A percentile compares a stretch with the other conserved stretches of the same genome.
These are phyloP conservation scores for Cecidostiba fungosa DNA, from an alignment of 2,888 invertebrate genomes.

Conservation along the genomic window DNA sequence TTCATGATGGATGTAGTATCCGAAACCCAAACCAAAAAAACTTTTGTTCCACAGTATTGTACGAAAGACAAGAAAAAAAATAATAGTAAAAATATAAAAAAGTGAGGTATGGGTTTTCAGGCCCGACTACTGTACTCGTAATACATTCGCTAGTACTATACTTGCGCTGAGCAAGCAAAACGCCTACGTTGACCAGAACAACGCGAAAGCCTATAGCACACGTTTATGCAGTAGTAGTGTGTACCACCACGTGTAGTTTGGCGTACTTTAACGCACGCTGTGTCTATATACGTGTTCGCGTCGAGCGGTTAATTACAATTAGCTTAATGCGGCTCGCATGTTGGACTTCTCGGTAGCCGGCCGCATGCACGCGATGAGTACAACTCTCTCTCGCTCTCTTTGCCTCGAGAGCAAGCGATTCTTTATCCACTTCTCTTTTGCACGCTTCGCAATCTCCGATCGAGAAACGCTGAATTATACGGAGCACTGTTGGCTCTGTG, in stretches of 20 bases:
- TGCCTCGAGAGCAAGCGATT: not conserved
- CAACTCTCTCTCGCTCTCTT: not conserved
- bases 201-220: not conserved
- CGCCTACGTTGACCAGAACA: not conserved
- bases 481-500: not conserved
- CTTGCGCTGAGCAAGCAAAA: not conserved
- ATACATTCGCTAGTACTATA: not conserved
- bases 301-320: conserved; percentile 73
- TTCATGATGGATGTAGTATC: too few species aligned
- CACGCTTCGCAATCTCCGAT: not conserved
- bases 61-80: too few species aligned
- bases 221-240: not conserved
- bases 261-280: conserved; percentile 21
- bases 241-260: conserved; percentile 8
- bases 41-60: too few species aligned
- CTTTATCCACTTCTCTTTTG: not conserved
- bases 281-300: conserved; percentile 33
- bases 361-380: conserved; percentile 11
- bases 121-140: not conserved
- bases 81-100: too few species aligned
- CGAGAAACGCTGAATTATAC: not conserved
- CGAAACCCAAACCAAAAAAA: too few species aligned
- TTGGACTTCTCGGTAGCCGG: not conserved
- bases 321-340: conserved; percentile 71
- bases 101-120: too few species aligned